Evolutionary conservation across 2,888 invertebrate species (phyloP), one percentile per base, ranked within the genome.

Genomic region (Flexamia atlantica): DNA sequence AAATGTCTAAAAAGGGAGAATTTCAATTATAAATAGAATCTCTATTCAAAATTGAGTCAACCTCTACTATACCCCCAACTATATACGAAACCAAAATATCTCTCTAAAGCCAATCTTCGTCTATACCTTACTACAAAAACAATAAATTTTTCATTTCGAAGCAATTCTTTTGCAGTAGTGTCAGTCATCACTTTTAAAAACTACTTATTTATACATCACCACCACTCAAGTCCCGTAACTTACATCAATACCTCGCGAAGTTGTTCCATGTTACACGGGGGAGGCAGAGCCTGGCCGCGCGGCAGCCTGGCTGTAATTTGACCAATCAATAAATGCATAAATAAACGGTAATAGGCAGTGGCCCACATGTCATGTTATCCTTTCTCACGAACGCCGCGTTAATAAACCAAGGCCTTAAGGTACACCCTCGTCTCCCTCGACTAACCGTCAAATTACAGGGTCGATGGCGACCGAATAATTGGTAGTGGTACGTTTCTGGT

Each of bases 291-390:
- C 23, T n/a, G 20, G 32, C 20, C 40, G 9, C 0, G 36, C 70
- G 32, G 40, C 70, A 32, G 4, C 32, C 64, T 32, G 30, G 17
- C 76, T 76, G 76, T 76, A 76, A 76, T 76, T 76, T 76, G 76
- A 50, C 50, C 76, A 46, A 46, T 76, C 76, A 42, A 76, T 76
- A 76, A 46, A 76, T 76, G 76, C 76, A 76, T 76, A 76, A 76
- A 46, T 76, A 76, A 76, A 76, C 46, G 50, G 76, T 76, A 72
- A 72, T 72, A 72, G 53, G 53, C 68, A 68, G 72, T n/a, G 10
- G 42, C 23, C 14, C 76, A 46, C 50, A 23, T 76, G 76, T 76
- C 76, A 76, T 7, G 76, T 50, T 7, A 72, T 72, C 72, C 64
- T 17, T 28, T 36, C 42, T 72, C 42, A 36, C 42, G 42, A 36